Evolutionary conservation across 2,797 vertebrate genomes (phyloP).

Genomic region (Sphenodon punctatus): DNA sequence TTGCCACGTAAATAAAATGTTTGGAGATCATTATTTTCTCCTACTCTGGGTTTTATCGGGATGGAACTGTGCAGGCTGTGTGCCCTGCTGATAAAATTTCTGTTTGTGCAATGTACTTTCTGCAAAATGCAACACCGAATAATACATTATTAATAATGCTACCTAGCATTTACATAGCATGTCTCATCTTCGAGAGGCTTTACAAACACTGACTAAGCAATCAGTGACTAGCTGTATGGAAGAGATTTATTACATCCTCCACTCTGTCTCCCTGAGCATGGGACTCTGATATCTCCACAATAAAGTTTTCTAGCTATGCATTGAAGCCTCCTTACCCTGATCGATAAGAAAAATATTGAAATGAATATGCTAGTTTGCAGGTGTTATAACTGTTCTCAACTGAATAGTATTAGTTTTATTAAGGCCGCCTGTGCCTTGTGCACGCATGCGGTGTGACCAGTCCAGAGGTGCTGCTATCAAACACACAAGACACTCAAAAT

Average conservation of each 20-base stretch:
- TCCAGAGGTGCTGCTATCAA: too few species aligned
- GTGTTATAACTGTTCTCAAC: background rate
- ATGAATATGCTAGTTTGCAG: background rate
- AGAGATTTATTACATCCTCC: background rate
- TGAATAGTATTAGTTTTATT: background rate
- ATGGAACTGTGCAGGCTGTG: accelerated
- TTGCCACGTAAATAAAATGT: background rate
- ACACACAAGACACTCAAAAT: too few species aligned
- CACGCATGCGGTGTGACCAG: too few species aligned
- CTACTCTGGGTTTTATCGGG: background rate
- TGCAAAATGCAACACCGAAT: background rate
- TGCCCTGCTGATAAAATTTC: background rate
- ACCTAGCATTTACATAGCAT: background rate
- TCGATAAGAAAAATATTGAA: background rate
- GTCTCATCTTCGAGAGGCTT: background rate
- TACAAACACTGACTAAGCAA: background rate
- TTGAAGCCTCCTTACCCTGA: background rate
- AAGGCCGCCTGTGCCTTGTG: too few species aligned
- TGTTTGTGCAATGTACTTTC: background rate
- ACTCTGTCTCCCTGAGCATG: background rate
- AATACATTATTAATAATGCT: background rate
- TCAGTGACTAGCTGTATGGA: too few species aligned
- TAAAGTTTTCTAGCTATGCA: background rate
- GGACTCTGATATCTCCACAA: background rate
- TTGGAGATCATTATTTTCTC: background rate